Evolutionary conservation across 2,797 vertebrate species (phyloP).

Genomic region (Cirrhinus mrigala): DNA sequence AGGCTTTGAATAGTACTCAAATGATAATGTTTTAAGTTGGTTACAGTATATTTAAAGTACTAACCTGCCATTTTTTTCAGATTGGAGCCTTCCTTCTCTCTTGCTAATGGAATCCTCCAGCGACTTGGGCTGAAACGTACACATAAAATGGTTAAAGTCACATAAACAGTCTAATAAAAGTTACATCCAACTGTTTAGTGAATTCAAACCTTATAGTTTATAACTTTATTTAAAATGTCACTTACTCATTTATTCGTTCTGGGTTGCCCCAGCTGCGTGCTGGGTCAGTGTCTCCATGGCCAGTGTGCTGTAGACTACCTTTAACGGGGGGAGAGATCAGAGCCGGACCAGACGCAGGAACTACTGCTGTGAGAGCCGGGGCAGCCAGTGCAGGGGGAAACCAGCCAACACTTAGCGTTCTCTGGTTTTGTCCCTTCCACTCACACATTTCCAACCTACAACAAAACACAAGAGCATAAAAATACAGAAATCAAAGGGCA

Average conservation of each 20-base stretch:
- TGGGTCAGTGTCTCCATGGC: slow-evolving; percentile 74
- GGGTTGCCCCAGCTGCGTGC: slow-evolving; percentile 74
- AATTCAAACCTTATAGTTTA: slow-evolving; percentile 41
- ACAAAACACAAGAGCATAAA: not conserved
- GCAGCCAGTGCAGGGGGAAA: slow-evolving; percentile 77
- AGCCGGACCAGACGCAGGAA: not conserved
- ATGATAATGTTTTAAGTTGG: not conserved
- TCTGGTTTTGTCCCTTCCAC: slow-evolving; percentile 90
- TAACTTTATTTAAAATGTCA: slow-evolving; percentile 33
- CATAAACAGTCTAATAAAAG: not conserved
- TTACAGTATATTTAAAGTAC: not conserved
- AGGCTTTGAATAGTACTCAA: not conserved
- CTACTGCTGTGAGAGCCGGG: slow-evolving; percentile 49
- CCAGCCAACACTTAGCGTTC: slow-evolving; percentile 79
- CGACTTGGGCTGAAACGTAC: slow-evolving; percentile 59
- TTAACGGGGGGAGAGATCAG: slow-evolving; percentile 77
- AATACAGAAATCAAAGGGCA: not conserved
- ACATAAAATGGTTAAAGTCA: slow-evolving; percentile 17
- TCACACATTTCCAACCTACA: slow-evolving; percentile 81
- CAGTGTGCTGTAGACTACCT: slow-evolving; percentile 75
- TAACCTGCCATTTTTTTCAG: slow-evolving; percentile 81
- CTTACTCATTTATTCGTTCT: slow-evolving; percentile 75
- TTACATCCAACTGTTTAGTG: not conserved
- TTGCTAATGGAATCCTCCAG: slow-evolving; percentile 60
- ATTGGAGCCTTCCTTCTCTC: slow-evolving; percentile 73